Evolutionary conservation across 2,113 vertebrate species (phyloP), one percentile per base, ranked within the genome.

Genomic region (Atherinomorus stipes): DNA sequence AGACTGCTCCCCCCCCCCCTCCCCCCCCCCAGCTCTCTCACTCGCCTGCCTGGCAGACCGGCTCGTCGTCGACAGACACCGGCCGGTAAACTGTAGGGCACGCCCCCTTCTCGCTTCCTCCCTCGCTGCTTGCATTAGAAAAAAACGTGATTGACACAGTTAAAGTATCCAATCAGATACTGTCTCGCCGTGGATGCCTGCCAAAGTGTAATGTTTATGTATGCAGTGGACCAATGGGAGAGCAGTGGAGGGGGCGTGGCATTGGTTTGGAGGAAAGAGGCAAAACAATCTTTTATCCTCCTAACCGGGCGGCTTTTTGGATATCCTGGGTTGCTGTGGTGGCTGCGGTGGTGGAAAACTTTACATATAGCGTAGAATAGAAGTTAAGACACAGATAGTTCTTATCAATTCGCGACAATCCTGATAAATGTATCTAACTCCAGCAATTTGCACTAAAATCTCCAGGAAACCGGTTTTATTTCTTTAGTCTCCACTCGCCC

Each of bases 281-380:
- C 93, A 94, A 94, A 94, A 94, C 92, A 94, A 93, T 92, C 81
- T 85, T 87, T 91, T 89, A 87, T 91, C 84, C 85, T 81, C 63
- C 82, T 82, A 83, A 92, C 92, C 92, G 90, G 93, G 86, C 77
- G 90, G 90, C 88, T 90, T 89, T 90, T 83, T 84, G 82, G 78
- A 87, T 70, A 75, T 84, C 81, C 76, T 75, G 78, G 85, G 67
- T 74, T 57, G 73, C 69, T 68, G 80, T 64, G 69, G 76, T 47
- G 79, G 74, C 19, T 78, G 71, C 51, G 42, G 64, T 31, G 74
- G 64, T 40, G 75, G 68, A 44, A 84, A 87, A 87, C 80, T 76
- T 84, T 80, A 74, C 71, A 88, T 83, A 80, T 90, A 91, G 88
- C 54, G 50, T 89, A 90, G 87, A 71, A 65, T 70, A 78, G 71